phyloP scores from a whole-genome alignment of 2,797 vertebrate genomes.

The Orientallactaga sibirica region DNA sequence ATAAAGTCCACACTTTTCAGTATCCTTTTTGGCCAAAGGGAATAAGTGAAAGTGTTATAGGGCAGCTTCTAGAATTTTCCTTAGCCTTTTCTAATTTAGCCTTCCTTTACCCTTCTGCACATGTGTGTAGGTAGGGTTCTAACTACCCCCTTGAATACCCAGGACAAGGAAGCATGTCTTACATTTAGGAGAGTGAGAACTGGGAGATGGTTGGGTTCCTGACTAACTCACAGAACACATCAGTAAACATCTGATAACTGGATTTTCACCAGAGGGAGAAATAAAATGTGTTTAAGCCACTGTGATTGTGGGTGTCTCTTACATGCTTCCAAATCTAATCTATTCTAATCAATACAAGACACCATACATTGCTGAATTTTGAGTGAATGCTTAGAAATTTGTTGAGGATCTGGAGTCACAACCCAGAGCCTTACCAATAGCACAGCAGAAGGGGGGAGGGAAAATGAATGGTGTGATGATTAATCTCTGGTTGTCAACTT shows the following conservation, averaged over 20 bases:
- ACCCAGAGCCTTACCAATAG: slow-evolving; percentile 63
- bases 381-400: slow-evolving; percentile 25
- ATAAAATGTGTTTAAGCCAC: background rate
- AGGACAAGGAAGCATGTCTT: background rate
- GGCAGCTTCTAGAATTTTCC: slow-evolving; percentile 60
- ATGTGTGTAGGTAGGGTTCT: background rate
- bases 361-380: background rate
- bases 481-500: too few species aligned
- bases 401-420: slow-evolving; percentile 65
- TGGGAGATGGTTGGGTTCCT: background rate
- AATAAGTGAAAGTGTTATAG: background rate
- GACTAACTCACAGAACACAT: background rate
- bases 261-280: slow-evolving; percentile 13
- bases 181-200: background rate
- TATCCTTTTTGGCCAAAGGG: slow-evolving; percentile 10
- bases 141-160: background rate
- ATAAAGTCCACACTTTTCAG: background rate
- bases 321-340: background rate
- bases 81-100: background rate
- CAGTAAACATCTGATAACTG: background rate
- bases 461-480: too few species aligned
- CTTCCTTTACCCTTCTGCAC: background rate
- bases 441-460: slow-evolving; percentile 58
- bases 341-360: background rate
- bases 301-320: background rate